Base-by-base conservation (phyloP, 2,888 invertebrate genomes). In the Morpho helenor region DNA sequence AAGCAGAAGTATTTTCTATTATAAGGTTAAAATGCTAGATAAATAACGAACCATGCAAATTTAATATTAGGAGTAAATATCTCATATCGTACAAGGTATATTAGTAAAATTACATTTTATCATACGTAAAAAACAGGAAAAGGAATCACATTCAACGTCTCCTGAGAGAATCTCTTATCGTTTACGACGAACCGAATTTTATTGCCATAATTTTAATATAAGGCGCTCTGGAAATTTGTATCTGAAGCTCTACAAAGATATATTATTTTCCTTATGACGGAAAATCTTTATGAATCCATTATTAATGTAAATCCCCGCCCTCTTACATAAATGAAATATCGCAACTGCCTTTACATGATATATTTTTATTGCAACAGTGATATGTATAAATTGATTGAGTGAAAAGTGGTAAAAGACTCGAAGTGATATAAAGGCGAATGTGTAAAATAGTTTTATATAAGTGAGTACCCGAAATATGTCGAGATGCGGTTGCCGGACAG, bases 401-500 rank as follows among this genome's bases (percentile, higher is more conserved):
- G 44, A 43, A 40, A 39, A 46, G 22, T 51, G 45, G 22, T 9
- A 49, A 48, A 59, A 49, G 56, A 43, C 52, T 49, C 48, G 16
- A 51, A 61, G 70, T 71, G 58, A 65, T 42, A 8, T 59, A 60
- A 55, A 69, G 66, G 66, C 65, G 75, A 7, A 7, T 46, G 74
- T 73, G 74, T 64, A 61, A 68, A 67, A 72, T 53, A 65, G 61
- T 60, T 70, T 68, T 65, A 64, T 54, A 61, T 63, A 64, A 56
- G 59, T 64, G 53, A 66, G 64, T 55, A 63, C 54, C 72, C 76
- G 75, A 60, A 82, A 79, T 73, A 84, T 80, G 73, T 81, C 78
- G 71, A 73, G 68, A 79, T 84, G 84, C 72, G 74, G 77, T 72
- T 74, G 74, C 66, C 82, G 89, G 87, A 89, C 88, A 87, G 88